phyloP scores from a whole-genome alignment of 2,888 invertebrate species.

The Choreutis nemorana region DNA sequence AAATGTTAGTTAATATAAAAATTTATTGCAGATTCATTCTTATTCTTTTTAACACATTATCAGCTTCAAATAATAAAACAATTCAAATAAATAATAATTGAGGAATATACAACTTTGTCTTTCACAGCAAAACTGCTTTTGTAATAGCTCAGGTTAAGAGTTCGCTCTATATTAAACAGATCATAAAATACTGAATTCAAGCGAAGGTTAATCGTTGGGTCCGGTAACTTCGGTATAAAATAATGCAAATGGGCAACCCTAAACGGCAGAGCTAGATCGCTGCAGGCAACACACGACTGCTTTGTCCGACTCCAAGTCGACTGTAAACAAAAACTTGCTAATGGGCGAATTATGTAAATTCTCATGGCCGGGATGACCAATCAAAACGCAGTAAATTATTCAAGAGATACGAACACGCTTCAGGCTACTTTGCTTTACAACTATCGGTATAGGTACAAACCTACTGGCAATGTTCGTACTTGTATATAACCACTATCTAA shows the following conservation, averaged over 20 bases:
- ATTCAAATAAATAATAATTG: too few relatives aligned
- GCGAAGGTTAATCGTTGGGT: conserved; percentile 21
- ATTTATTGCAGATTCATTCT: too few relatives aligned
- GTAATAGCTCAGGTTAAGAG: too few relatives aligned
- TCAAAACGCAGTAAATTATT: conserved; percentile 58
- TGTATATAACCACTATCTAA: too few relatives aligned
- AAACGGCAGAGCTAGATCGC: conserved; percentile 21
- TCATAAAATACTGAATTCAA: conserved; percentile 3
- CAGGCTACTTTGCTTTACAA: conserved; percentile 17
- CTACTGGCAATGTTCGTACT: too few relatives aligned
- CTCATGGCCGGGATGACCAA: conserved; percentile 39
- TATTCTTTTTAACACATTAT: too few relatives aligned
- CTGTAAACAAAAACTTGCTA: conserved; percentile 53
- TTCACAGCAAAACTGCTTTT: too few relatives aligned
- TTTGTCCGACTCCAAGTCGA: conserved; percentile 27
- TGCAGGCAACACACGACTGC: conserved; percentile 22
- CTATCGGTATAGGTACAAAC: too few relatives aligned
- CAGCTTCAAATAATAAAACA: too few relatives aligned
- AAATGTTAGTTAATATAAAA: too few relatives aligned
- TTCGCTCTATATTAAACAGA: too few relatives aligned
- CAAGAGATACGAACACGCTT: conserved; percentile 29
- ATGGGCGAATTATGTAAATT: conserved; percentile 59
- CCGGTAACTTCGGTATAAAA: conserved; percentile 27
- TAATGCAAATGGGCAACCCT: conserved; percentile 26
- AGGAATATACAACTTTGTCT: too few relatives aligned